These are phyloP conservation scores for Cataglyphis hispanica DNA, from an alignment of 1,140 invertebrate species.

Conservation along the genomic window DNA sequence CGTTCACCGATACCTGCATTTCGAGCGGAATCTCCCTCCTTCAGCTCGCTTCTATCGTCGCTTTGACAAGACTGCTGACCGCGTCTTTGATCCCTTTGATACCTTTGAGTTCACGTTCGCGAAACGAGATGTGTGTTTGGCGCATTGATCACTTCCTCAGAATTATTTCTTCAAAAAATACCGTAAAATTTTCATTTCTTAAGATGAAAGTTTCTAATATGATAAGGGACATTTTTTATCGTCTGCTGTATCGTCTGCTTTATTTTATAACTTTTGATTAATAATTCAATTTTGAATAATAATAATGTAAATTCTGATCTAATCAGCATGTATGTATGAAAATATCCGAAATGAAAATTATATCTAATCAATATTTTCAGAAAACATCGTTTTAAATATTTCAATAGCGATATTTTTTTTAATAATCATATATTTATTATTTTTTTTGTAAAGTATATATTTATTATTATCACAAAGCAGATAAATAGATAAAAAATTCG, in stretches of 20 bases:
- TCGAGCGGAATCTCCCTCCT: conserved; percentile 27
- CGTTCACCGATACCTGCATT: conserved; percentile 26
- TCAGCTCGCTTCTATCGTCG: conserved; percentile 31
- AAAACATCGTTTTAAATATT: too few relatives aligned
- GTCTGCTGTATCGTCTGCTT: neutral
- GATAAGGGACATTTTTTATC: neutral
- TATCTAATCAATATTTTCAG: neutral
- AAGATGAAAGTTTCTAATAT: neutral
- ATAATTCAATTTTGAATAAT: too few relatives aligned
- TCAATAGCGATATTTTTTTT: too few relatives aligned
- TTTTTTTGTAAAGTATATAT: neutral
- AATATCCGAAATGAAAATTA: neutral
- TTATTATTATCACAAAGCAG: neutral
- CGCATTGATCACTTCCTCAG: conserved; percentile 11
- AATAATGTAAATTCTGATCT: too few relatives aligned
- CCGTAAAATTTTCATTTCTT: neutral
- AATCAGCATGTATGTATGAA: too few relatives aligned
- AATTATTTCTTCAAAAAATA: conserved; percentile 1
- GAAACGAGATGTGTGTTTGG: conserved; percentile 10
- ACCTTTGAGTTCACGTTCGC: conserved; percentile 48
- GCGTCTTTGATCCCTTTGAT: conserved; percentile 57
- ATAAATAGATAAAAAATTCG: neutral
- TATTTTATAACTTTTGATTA: neutral
- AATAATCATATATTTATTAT: too few relatives aligned
- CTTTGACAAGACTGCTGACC: conserved; percentile 32